phyloP scores from a whole-genome alignment of 2,113 vertebrate genomes.

The Megaleporinus macrocephalus region DNA sequence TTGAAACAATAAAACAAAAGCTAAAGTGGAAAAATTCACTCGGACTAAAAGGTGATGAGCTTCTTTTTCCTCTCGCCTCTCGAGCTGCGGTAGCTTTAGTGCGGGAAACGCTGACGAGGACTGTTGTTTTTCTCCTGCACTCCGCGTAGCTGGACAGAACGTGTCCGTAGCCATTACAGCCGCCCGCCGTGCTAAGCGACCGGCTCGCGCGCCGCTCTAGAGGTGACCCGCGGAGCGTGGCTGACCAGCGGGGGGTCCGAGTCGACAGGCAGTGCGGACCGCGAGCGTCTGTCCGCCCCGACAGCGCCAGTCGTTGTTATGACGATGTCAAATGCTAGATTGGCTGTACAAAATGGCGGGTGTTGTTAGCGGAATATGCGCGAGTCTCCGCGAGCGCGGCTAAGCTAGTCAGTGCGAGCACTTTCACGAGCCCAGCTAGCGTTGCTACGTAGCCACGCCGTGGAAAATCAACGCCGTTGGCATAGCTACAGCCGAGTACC shows the following conservation, averaged over 20 bases:
- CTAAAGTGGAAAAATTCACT: constrained; percentile 74
- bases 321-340: constrained; percentile 82
- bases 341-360: constrained; percentile 85
- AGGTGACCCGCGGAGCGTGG: constrained; percentile 23
- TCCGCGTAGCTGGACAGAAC: constrained; percentile 53
- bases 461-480: constrained; percentile 56
- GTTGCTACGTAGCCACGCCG: constrained; percentile 51
- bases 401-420: constrained; percentile 23
- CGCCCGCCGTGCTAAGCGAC: constrained; percentile 56
- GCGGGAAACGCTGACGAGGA: constrained; percentile 60
- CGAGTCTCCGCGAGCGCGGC: constrained; percentile 31
- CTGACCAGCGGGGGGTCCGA: constrained; percentile 30
- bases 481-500: constrained; percentile 49
- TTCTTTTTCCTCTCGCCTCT: constrained; percentile 58
- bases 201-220: constrained; percentile 32
- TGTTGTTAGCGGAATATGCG: constrained; percentile 72
- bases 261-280: constrained; percentile 63
- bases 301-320: constrained; percentile 81
- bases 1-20: constrained; percentile 70
- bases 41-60: constrained; percentile 75
- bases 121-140: constrained; percentile 57
- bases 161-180: constrained; percentile 71
- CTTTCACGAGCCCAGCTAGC: constrained; percentile 32
- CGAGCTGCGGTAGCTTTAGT: constrained; percentile 59
- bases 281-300: constrained; percentile 62